Evolutionary conservation across 2,113 vertebrate genomes (phyloP), one percentile per base, ranked within the genome.

Genomic region (Baryphthengus martii): DNA sequence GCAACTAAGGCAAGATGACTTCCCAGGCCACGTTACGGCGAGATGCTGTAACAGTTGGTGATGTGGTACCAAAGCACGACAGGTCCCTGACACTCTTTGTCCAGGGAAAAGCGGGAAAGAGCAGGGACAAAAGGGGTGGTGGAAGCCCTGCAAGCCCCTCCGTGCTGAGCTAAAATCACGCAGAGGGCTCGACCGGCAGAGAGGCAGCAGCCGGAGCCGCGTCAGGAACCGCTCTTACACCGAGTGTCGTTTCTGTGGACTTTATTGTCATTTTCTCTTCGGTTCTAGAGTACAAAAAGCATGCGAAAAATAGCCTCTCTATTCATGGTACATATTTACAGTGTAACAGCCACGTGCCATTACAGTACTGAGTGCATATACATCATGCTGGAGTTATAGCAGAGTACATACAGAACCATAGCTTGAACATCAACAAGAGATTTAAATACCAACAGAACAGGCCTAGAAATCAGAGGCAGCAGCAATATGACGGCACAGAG

Each of bases 221-320:
- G 1, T 3, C 3, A 88, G 79, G 80, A 94, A 94, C 63, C 2
- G 39, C 80, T 17, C 84, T 53, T 0, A 59, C 12, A 56, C 13
- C 21, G 7, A 20, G 15, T 2, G 8, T 83, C 50, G 3, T 35
- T 80, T 83, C 90, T 28, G n/a, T 67, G 77, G 72, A 47, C 83
- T 96, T 96, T 97, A 97, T 96, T 97, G 88, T 87, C n/a, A 21
- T 82, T 80, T 89, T 71, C 82, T 89, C 63, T 33, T 95, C 90
- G 17, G 68, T 93, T 96, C 93, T 95, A 94, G 87, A 96, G 95
- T 97, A 97, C 74, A 97, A 97, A 97, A 97, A 97, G 95, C 97
- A 97, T 97, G 97, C 97, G 96, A 97, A 97, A 97, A 97, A 97
- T 97, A 97, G 95, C 96, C 49, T 97, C 97, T 97, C 93, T 97